phyloP scores from a whole-genome alignment of 2,888 invertebrate species.

The Eupithecia insigniata region DNA sequence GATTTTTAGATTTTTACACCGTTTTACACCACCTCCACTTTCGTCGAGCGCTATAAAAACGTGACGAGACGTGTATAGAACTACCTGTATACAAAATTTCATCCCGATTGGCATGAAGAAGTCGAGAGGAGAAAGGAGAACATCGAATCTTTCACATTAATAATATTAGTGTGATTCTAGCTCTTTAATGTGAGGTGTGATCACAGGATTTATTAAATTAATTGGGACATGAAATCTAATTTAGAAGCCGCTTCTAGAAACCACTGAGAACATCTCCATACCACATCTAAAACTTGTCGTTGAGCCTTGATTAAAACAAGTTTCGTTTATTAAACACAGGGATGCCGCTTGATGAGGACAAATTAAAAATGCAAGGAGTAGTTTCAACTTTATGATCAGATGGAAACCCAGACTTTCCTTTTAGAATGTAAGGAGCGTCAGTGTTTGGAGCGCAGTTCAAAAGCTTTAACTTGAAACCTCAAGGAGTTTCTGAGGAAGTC shows the following conservation, averaged over 20 bases:
- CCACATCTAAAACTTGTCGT: slow-evolving; percentile 43
- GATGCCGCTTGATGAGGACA: slow-evolving; percentile 34
- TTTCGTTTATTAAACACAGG: slow-evolving; percentile 44
- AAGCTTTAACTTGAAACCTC: slow-evolving; percentile 1
- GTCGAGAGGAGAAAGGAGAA: too few species aligned
- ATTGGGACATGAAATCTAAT: background rate
- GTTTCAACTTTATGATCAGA: slow-evolving; percentile 27
- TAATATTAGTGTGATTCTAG: too few species aligned
- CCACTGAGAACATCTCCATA: slow-evolving; percentile 20
- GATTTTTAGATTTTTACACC: too few species aligned
- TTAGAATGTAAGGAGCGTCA: background rate
- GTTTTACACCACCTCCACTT: too few species aligned
- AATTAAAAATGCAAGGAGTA: slow-evolving; percentile 38
- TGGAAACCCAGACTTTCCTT: slow-evolving; percentile 12
- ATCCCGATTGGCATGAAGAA: too few species aligned
- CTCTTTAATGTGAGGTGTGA: too few species aligned
- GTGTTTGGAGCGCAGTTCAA: background rate
- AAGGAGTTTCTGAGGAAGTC: background rate
- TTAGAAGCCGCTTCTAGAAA: slow-evolving; percentile 25
- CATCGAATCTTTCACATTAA: too few species aligned
- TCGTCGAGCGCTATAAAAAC: too few species aligned
- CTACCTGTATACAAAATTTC: too few species aligned
- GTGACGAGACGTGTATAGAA: too few species aligned
- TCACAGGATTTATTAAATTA: background rate
- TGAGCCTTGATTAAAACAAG: slow-evolving; percentile 46